Evolutionary conservation across 1,140 invertebrate genomes (phyloP).

Genomic region (Planococcus citri): DNA sequence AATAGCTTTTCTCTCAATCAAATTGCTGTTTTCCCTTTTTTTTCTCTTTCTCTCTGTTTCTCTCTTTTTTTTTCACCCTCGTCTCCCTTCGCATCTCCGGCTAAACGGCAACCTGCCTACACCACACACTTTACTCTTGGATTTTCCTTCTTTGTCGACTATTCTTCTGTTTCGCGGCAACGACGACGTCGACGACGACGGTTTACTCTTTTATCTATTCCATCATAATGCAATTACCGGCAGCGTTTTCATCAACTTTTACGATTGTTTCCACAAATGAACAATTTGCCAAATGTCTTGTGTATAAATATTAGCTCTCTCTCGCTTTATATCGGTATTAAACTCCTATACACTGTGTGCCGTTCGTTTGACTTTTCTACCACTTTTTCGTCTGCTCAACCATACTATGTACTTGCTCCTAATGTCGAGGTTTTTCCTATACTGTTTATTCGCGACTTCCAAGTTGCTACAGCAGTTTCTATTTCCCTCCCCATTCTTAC

Average conservation of each 20-base stretch:
- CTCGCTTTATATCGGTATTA: not conserved
- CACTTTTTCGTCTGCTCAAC: too few species aligned
- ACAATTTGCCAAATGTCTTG: slow-evolving; percentile 2
- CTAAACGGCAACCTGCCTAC: not conserved
- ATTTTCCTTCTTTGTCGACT: too few species aligned
- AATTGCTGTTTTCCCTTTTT: slow-evolving; percentile 3
- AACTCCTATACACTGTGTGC: not conserved
- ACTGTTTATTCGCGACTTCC: too few species aligned
- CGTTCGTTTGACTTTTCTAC: not conserved
- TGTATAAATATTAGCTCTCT: not conserved
- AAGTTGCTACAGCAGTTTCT: too few species aligned
- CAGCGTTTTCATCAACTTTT: slow-evolving; percentile 6
- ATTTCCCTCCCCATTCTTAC: not conserved
- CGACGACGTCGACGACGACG: too few species aligned
- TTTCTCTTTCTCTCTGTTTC: not conserved
- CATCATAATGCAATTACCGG: slow-evolving; percentile 6
- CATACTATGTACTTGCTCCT: too few species aligned
- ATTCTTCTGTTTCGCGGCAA: too few species aligned
- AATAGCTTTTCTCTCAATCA: slow-evolving; percentile 7
- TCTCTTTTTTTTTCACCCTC: too few species aligned
- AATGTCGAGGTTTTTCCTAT: too few species aligned
- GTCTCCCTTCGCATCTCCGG: not conserved
- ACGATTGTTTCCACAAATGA: slow-evolving; percentile 3
- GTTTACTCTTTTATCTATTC: slow-evolving; percentile 3
- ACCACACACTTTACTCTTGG: too few species aligned